A percentile compares a stretch with the other conserved stretches of the same genome.
Conservation (phyloP, 1,140 invertebrate genomes). For the Achroia grisella region DNA sequence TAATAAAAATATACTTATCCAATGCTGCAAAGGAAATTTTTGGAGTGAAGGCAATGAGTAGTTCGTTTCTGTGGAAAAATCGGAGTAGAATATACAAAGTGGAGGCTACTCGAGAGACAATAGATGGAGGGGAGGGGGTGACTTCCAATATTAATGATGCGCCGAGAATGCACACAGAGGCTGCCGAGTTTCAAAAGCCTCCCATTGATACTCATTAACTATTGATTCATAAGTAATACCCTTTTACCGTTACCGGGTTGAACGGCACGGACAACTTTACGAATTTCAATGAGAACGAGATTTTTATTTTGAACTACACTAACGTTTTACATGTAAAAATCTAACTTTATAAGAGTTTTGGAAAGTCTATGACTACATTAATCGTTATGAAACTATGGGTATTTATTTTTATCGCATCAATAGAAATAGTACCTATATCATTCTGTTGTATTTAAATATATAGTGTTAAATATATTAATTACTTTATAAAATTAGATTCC, state of each 20-base stretch:
- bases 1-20: constrained; percentile 5
- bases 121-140: constrained; percentile 44
- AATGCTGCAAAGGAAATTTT: constrained; percentile 44
- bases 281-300: constrained; percentile 60
- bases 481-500: too few relatives aligned
- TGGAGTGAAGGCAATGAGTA: constrained; percentile 63
- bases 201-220: constrained; percentile 70
- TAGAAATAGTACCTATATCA: too few relatives aligned
- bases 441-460: too few relatives aligned
- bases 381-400: too few relatives aligned
- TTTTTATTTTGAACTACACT: constrained; percentile 38
- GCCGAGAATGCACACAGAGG: constrained; percentile 57
- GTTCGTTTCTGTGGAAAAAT: constrained; percentile 52
- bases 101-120: constrained; percentile 62
- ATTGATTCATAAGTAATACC: constrained; percentile 72
- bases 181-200: constrained; percentile 56
- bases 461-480: too few relatives aligned
- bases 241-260: constrained; percentile 45
- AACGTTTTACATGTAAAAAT: constrained; percentile 13
- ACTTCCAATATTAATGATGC: constrained; percentile 71
- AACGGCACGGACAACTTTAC: constrained; percentile 51
- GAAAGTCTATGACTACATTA: too few relatives aligned
- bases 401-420: too few relatives aligned
- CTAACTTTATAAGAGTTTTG: neutral
- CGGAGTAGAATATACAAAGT: constrained; percentile 57